phyloP scores from a whole-genome alignment of 2,797 vertebrate species.

The Alosa sapidissima region DNA sequence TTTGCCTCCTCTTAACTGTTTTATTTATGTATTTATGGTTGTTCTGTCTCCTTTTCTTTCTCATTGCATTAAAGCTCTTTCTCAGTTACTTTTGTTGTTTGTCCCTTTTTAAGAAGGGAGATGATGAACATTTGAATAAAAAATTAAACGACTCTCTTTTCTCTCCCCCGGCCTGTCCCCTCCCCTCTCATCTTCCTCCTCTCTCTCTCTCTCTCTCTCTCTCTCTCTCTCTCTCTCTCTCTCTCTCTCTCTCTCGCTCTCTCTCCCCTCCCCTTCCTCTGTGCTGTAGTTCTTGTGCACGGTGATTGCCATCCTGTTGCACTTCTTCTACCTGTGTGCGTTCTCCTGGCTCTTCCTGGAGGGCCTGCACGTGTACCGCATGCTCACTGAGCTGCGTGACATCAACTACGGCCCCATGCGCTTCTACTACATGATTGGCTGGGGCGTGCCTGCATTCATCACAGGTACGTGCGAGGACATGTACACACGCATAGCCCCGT shows the following conservation, averaged over 20 bases:
- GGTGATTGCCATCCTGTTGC: constrained; percentile 92
- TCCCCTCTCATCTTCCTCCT: neutral
- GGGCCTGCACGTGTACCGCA: constrained; percentile 89
- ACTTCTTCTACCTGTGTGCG: constrained; percentile 93
- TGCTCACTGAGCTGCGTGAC: constrained; percentile 87
- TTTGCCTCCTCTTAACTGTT: neutral
- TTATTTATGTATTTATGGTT: neutral
- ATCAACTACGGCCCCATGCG: constrained; percentile 94
- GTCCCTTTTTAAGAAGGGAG: neutral
- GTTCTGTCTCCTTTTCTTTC: neutral
- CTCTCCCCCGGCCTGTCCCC: neutral
- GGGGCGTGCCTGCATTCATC: constrained; percentile 94
- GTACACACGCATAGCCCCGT: neutral
- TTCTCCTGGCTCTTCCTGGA: constrained; percentile 96
- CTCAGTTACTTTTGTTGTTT: neutral
- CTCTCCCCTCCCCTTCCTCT: neutral
- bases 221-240: too few species aligned
- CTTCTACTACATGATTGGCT: constrained; percentile 95
- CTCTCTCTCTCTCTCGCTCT: too few species aligned
- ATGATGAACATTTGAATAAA: neutral
- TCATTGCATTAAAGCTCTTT: neutral
- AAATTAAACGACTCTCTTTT: neutral
- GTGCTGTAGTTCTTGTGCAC: constrained; percentile 87
- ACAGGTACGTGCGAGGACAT: constrained; percentile 74
- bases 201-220: too few species aligned